A percentile compares a stretch with the other conserved stretches of the same genome.
Conservation (phyloP, 2,888 invertebrate species). For the Tillus elongatus region DNA sequence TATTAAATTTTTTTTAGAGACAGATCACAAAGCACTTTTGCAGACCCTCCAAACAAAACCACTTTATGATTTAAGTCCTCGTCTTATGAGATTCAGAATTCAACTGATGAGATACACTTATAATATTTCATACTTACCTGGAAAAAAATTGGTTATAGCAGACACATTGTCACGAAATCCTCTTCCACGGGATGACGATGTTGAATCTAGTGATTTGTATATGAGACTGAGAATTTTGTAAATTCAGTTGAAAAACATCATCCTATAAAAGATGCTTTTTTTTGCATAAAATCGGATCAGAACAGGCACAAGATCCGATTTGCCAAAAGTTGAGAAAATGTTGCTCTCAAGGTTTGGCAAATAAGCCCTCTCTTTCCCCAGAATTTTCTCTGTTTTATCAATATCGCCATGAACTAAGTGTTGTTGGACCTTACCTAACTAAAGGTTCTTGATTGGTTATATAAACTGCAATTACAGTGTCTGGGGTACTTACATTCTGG, state of each 20-base stretch:
- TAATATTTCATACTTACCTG: not conserved
- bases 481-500: not conserved
- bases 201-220: slow-evolving; percentile 4
- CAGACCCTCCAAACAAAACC: slow-evolving; percentile 5
- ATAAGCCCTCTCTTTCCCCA: not conserved
- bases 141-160: slow-evolving; percentile 3
- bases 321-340: slow-evolving; percentile 4
- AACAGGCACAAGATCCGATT: not conserved
- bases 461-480: not conserved
- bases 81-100: slow-evolving; percentile 4
- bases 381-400: slow-evolving; percentile 1
- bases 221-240: slow-evolving; percentile 4
- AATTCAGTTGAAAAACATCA: not conserved
- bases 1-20: slow-evolving; percentile 26
- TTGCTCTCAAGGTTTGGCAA: not conserved
- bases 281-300: slow-evolving; percentile 1
- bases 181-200: not conserved
- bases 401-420: not conserved
- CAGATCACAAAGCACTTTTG: slow-evolving; percentile 31
- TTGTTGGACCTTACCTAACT: not conserved
- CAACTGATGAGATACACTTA: slow-evolving; percentile 5
- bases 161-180: not conserved
- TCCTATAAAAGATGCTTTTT: slow-evolving; percentile 3
- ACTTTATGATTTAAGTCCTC: slow-evolving; percentile 8
- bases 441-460: slow-evolving; percentile 7